Evolutionary conservation across 2,797 vertebrate species (phyloP).

Genomic region (Sciurus carolinensis): DNA sequence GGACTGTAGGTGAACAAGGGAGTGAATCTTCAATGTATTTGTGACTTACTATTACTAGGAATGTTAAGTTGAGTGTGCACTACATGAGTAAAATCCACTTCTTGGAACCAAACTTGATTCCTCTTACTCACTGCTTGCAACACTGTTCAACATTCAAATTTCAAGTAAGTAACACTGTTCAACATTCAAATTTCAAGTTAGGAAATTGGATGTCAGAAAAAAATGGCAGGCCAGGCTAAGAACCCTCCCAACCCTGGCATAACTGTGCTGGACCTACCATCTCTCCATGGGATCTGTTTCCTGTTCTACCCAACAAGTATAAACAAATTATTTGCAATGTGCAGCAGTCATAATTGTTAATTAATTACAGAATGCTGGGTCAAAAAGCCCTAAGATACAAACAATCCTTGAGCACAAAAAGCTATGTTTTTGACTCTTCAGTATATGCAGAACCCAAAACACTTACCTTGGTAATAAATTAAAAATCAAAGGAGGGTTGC

Average conservation of each 20-base stretch:
- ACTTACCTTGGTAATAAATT: background rate
- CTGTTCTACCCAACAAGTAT: background rate
- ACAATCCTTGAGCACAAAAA: background rate
- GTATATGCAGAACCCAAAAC: background rate
- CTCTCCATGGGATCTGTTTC: background rate
- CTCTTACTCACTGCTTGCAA: no score
- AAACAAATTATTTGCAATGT: background rate
- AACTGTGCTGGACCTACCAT: background rate
- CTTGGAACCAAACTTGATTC: no score
- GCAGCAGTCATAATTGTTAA: background rate
- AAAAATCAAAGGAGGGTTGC: background rate
- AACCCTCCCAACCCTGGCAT: background rate
- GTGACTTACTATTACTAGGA: no score
- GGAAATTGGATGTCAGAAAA: background rate
- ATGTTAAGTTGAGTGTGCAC: no score
- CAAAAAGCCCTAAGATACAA: background rate
- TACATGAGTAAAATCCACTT: no score
- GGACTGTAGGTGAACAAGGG: no score
- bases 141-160: background rate
- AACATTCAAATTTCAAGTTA: conserved; percentile 5
- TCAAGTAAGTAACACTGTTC: background rate
- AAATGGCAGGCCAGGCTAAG: background rate
- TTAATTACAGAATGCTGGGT: background rate
- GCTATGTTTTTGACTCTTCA: background rate
- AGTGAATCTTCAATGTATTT: no score